Conservation (phyloP, 2,888 invertebrate genomes). For the Hypolimnas misippus region DNA sequence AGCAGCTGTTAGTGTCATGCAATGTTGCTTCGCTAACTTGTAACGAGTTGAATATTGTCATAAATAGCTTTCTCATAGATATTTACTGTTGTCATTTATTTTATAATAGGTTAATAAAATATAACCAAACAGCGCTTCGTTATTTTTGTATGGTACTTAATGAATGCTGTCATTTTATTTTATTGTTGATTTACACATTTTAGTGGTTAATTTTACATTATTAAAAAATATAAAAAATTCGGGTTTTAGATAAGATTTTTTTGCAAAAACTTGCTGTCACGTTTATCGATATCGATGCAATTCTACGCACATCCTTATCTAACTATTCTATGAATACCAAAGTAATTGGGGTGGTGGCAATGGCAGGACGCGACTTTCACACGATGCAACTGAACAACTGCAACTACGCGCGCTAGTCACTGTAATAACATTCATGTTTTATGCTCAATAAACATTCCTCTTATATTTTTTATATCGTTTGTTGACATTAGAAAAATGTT, state of each 20-base stretch:
- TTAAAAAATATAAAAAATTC: not conserved
- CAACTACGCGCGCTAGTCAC: conserved; percentile 37
- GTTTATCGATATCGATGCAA: conserved; percentile 49
- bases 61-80: conserved; percentile 5
- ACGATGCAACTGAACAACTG: conserved; percentile 58
- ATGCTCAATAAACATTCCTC: conserved; percentile 29
- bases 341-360: conserved; percentile 65
- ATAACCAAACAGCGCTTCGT: no score
- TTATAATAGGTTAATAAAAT: not conserved
- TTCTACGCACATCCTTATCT: conserved; percentile 51
- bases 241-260: no score
- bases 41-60: conserved; percentile 15
- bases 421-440: conserved; percentile 43
- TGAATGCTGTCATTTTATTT: not conserved
- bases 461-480: conserved; percentile 37
- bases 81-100: not conserved
- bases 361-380: conserved; percentile 72
- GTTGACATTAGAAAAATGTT: conserved; percentile 40
- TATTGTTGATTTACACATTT: not conserved
- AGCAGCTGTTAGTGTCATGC: conserved; percentile 32
- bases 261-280: not conserved
- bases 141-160: not conserved
- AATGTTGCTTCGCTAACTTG: conserved; percentile 7
- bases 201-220: not conserved
- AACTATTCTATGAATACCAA: conserved; percentile 70